A percentile compares a stretch with the other conserved stretches of the same genome.
Conservation (phyloP, 1,140 invertebrate species). For the Camponotus vicinus region DNA sequence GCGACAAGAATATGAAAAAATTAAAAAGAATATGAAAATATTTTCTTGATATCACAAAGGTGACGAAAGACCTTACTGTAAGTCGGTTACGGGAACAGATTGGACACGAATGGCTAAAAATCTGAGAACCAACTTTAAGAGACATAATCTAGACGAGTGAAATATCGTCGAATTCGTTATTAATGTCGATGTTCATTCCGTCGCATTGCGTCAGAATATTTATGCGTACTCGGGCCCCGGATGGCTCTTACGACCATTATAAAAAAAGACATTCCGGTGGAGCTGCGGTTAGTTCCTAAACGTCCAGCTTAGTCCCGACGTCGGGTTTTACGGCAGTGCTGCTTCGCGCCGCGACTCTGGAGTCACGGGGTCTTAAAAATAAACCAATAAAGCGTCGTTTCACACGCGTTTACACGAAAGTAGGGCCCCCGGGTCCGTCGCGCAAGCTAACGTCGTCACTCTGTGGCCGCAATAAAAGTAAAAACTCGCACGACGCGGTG, state of each 20-base stretch:
- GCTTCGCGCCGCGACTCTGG: constrained; percentile 3
- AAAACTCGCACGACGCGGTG: constrained; percentile 43
- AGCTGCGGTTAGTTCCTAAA: constrained; percentile 68
- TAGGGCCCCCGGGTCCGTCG: background rate
- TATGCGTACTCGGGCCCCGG: background rate
- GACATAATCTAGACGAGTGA: background rate
- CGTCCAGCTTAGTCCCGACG: constrained; percentile 49
- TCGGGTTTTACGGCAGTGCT: constrained; percentile 56
- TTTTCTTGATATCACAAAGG: background rate
- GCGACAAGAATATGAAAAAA: background rate
- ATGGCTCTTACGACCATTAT: constrained; percentile 47
- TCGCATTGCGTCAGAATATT: constrained; percentile 20
- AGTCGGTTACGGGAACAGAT: background rate
- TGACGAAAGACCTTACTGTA: no score
- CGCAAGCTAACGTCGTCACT: constrained; percentile 3
- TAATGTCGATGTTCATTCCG: background rate
- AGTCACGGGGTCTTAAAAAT: constrained; percentile 65
- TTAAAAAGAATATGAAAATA: background rate
- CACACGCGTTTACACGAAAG: constrained; percentile 72
- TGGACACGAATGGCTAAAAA: background rate
- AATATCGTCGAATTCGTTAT: background rate
- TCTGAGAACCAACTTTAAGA: background rate
- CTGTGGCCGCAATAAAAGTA: constrained; percentile 69
- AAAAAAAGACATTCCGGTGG: constrained; percentile 58
- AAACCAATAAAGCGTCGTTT: constrained; percentile 76